Evolutionary conservation across 2,888 invertebrate species (phyloP).

Genomic region (Elaeidobius kamerunicus): DNA sequence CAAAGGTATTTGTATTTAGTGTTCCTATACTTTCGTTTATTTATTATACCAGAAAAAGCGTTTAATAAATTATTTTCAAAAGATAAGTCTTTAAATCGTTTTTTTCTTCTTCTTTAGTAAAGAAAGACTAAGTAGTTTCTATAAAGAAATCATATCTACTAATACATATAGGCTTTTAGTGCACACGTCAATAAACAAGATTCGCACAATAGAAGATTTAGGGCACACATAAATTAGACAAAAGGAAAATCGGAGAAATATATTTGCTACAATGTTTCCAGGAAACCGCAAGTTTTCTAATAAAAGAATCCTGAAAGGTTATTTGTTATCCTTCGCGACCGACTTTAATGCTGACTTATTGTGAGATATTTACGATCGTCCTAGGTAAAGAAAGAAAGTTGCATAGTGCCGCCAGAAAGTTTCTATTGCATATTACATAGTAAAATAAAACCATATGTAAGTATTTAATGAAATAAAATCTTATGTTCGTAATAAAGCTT

Average conservation of each 20-base stretch:
- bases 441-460: no score
- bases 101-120: no score
- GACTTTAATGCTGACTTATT: slow-evolving; percentile 18
- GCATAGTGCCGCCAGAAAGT: no score
- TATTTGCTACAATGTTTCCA: slow-evolving; percentile 8
- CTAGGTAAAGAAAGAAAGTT: slow-evolving; percentile 2
- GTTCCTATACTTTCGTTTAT: no score
- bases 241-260: slow-evolving; percentile 8
- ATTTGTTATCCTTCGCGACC: slow-evolving; percentile 11
- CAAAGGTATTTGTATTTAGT: no score
- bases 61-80: no score
- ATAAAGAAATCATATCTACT: background rate
- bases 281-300: slow-evolving; percentile 18
- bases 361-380: slow-evolving; percentile 15
- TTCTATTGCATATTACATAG: no score
- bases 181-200: slow-evolving; percentile 9
- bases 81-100: no score
- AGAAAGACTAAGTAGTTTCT: background rate
- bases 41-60: no score
- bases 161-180: slow-evolving; percentile 8
- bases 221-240: slow-evolving; percentile 18
- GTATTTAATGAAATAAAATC: no score
- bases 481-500: no score
- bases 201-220: slow-evolving; percentile 14
- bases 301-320: slow-evolving; percentile 17